Evolutionary conservation across 2,113 vertebrate genomes (phyloP), one percentile per base, ranked within the genome.

Genomic region (Pachycephala philippinensis): DNA sequence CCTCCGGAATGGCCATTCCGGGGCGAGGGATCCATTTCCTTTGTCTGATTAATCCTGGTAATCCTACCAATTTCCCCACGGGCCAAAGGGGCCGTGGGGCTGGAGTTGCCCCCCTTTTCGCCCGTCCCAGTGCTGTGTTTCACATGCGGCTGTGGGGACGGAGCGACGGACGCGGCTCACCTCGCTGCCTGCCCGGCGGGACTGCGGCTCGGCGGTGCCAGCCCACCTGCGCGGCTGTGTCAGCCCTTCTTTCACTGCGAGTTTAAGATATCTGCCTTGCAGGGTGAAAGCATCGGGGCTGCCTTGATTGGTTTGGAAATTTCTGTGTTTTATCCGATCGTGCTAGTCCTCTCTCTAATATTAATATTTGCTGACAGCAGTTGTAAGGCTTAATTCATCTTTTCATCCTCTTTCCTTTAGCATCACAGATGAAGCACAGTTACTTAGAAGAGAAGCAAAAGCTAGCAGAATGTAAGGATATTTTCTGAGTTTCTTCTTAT

Each of bases 11-110:
- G 97, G 98, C 96, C 97, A 95, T 97, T 97, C 97, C 96, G 86
- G 95, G 97, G 75, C 71, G 96, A 97, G 97, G 97, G 93, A 97
- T 98, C 98, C 96, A 95, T 98, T 98, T 98, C 97, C 97, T 96
- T 98, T 98, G 98, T 99, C 99, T 99, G 98, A 99, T 99, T 98
- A 98, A 98, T 98, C 98, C 98, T 97, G 97, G 97, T 99, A 98
- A 99, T 99, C 99, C 99, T 97, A 90, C 98, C 98, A 98, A 97
- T 98, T 98, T 98, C 98, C 97, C 96, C 96, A 96, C 93, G 96
- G 98, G 98, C 98, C 98, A 97, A 93, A 97, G 98, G 98, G 98
- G 97, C 98, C 97, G 89, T 87, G 97, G 94, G 97, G 98, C 98
- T 98, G 95, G 91, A 98, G 98, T 97, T 98, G 78, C 97, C 97